Percentiles rank a stretch among this genome's conserved stretches.
Evolutionary conservation across 1,140 invertebrate species (phyloP).

Genomic region (Hestina assimilis): DNA sequence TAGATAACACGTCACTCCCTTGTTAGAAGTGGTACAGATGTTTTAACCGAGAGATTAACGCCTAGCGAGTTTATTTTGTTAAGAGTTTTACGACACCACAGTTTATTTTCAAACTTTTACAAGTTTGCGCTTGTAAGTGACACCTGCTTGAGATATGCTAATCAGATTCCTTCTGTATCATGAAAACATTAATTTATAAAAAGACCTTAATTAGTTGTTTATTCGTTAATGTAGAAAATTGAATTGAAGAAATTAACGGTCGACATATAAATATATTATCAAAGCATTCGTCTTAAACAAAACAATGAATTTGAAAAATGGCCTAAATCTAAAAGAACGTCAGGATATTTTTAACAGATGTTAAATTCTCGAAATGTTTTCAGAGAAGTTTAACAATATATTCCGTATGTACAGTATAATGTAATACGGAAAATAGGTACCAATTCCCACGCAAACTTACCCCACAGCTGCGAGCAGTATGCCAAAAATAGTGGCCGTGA

Average conservation of each 20-base stretch:
- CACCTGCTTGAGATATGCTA: conserved; percentile 64
- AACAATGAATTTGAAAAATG: no score
- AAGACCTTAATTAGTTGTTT: no score
- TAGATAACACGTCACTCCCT: conserved; percentile 55
- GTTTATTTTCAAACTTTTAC: conserved; percentile 65
- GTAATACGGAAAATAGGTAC: conserved; percentile 21
- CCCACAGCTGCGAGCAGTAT: conserved; percentile 59
- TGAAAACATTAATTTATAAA: no score
- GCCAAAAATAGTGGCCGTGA: conserved; percentile 64
- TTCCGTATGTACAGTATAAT: background rate
- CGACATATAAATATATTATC: no score
- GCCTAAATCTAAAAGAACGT: no score
- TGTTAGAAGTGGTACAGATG: conserved; percentile 54
- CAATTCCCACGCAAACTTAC: conserved; percentile 55
- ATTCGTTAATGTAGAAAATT: no score
- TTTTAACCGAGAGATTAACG: conserved; percentile 59
- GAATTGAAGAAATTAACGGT: no score
- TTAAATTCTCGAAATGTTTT: background rate
- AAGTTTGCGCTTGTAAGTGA: conserved; percentile 53
- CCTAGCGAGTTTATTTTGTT: conserved; percentile 66
- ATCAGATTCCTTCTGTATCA: no score
- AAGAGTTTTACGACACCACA: conserved; percentile 64
- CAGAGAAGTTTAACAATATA: background rate
- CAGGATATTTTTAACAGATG: no score
- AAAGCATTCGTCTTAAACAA: no score